Conservation (phyloP, 2,888 invertebrate genomes). For the Euplagia quadripunctaria region DNA sequence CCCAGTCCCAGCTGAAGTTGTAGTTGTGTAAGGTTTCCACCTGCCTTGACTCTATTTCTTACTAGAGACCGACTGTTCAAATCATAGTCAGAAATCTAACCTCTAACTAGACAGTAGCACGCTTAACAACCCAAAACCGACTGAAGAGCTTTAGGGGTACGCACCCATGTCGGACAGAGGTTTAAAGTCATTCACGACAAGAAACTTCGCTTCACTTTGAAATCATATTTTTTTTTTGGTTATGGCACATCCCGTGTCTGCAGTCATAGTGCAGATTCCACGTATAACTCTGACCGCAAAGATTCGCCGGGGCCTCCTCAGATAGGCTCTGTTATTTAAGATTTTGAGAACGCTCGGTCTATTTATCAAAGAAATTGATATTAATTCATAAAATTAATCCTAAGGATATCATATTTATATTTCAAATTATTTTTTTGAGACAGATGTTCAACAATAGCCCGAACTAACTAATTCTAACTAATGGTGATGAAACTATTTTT, state of each 20-base stretch:
- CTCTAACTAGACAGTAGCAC: too few species aligned
- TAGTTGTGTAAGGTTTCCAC: too few species aligned
- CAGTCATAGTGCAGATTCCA: background rate
- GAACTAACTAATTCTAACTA: constrained; percentile 9
- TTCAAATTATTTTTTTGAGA: constrained; percentile 7
- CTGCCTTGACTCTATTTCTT: too few species aligned
- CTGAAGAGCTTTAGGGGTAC: too few species aligned
- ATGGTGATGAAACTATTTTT: constrained; percentile 14
- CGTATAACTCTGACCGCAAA: background rate
- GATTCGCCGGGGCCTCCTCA: background rate
- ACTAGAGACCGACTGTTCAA: too few species aligned
- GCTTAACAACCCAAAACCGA: too few species aligned
- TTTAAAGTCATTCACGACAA: background rate
- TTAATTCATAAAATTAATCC: constrained; percentile 5
- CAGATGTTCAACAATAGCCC: constrained; percentile 10
- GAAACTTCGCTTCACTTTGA: background rate
- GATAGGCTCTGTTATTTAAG: background rate
- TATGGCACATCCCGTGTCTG: background rate
- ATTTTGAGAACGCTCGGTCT: background rate
- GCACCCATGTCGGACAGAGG: background rate
- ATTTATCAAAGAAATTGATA: background rate
- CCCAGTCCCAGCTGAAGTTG: too few species aligned
- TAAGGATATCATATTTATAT: constrained; percentile 9
- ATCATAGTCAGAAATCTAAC: too few species aligned
- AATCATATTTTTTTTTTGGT: background rate